Evolutionary conservation across 1,140 invertebrate genomes (phyloP), one percentile per base, ranked within the genome.

Genomic region (Theocolax elegans): DNA sequence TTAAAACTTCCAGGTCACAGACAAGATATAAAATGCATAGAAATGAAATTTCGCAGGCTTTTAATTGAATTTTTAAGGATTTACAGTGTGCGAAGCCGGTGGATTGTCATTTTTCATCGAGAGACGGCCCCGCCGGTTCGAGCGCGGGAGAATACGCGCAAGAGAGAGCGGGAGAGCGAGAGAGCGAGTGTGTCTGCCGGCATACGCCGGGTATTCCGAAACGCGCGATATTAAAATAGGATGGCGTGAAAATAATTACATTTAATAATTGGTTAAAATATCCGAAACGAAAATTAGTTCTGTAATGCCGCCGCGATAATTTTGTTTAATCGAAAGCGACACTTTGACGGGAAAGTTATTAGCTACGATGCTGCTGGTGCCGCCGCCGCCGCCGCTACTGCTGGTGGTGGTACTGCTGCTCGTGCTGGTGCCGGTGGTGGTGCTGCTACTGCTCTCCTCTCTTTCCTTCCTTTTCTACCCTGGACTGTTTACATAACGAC

Each of bases 201-300:
- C 58, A 63, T 63, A 65, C 51, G 64, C 67, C 21, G 53, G 31
- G 31, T 60, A 60, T 60, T 46, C 58, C 25, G 40, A 40, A 66
- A 44, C 42, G 76, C 64, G 76, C 73, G 78, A 79, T 79, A 79
- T 80, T 81, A 81, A 81, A 81, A 78, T 79, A 78, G 72, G 71
- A 70, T 74, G 72, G 78, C 75, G 76, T 75, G 75, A 80, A 80
- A 81, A 81, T 81, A 81, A 81, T 81, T 81, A 79, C 80, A 80
- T 80, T 81, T 80, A 79, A 81, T 80, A 79, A 81, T 80, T 78
- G 79, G 77, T 77, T 79, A 79, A 80, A 81, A 81, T 81, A 80
- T 80, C 79, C 78, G 76, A 78, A 78, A 80, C 77, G 77, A 80
- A 79, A 80, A 79, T 79, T 80, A 80, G 77, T 81, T 81, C 77